Base-by-base conservation (phyloP, 2,113 vertebrate genomes). In the Nannospalax galili region DNA sequence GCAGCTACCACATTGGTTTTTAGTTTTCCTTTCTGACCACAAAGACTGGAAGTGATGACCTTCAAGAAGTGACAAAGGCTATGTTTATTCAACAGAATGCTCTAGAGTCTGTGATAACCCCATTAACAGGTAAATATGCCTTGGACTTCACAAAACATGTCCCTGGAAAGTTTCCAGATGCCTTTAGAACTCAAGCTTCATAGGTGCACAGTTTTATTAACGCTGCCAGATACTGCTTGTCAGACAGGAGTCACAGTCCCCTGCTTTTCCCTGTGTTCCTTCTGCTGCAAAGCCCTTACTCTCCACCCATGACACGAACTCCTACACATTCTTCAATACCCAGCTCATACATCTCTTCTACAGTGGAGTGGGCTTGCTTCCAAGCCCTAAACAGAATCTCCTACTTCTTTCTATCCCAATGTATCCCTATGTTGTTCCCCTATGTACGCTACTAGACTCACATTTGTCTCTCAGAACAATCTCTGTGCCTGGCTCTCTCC, bases 321-420 rank as follows among this genome's bases (percentile, higher is more conserved):
- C 73, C 78, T 58, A 69, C 14, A 52, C 78, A 70, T 42, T 52
- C 81, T 88, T 84, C 90, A 78, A 78, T 17, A 73, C 60, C 78
- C 40, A 72, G 22, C 19, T 58, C 78, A 37, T 11, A 48, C 37
- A 28, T 28, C n/a, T 10, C 40, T 32, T 58, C 45, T 30, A 4
- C 1, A 14, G 62, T 3, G 0, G 2, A 67, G 26, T 9, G 30
- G 45, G 22, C 69, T 32, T 62, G 56, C 62, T 40, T 78, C 56
- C 28, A 6, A 35, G 40, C 19, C 12, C 52, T 12, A 19, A 42
- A 64, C 30, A 58, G 60, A 45, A 17, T 52, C 10, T 1, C 17
- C n/a, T 9, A 72, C 67, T 35, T 58, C 58, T 40, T 26, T 35
- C 32, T n/a, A n/a, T n/a, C n/a, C n/a, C n/a, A n/a, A n/a, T n/a